Percentiles rank a stretch among this genome's conserved stretches.
Conservation (phyloP, 2,797 vertebrate species). For the Natrix natrix region DNA sequence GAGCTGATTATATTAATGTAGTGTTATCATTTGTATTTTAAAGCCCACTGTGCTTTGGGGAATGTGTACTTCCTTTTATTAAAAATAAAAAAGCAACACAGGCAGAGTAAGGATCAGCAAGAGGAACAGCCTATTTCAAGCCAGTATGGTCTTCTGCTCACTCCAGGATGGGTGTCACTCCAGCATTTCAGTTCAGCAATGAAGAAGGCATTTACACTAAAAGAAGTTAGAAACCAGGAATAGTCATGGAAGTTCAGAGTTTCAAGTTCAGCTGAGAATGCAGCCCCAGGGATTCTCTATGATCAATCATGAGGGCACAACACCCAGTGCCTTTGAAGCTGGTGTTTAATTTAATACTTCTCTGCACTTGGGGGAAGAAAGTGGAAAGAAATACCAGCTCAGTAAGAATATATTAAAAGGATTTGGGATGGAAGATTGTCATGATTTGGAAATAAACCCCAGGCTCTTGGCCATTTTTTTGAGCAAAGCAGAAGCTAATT, state of each 20-base stretch:
- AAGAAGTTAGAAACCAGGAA: background rate
- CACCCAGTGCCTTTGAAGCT: conserved; percentile 20
- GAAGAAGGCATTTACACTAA: background rate
- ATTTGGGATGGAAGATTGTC: conserved; percentile 11
- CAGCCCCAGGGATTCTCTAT: conserved; percentile 1
- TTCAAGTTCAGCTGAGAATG: background rate
- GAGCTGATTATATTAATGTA: background rate
- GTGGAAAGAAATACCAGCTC: background rate
- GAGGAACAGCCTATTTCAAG: background rate
- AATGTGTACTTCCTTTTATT: background rate
- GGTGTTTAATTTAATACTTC: conserved; percentile 16
- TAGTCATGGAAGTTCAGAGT: background rate
- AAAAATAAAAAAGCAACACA: background rate
- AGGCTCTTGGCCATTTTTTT: background rate
- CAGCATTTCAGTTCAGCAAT: background rate
- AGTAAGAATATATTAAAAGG: conserved; percentile 4
- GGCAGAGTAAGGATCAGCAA: background rate
- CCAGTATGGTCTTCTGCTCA: background rate
- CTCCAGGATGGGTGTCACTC: background rate
- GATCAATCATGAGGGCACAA: background rate
- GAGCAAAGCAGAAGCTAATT: background rate
- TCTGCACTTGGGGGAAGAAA: background rate
- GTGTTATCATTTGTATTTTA: background rate
- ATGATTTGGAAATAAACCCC: conserved; percentile 5
- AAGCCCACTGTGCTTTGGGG: background rate